These are phyloP conservation scores for Venustaconcha ellipsiformis DNA, from an alignment of 1,140 invertebrate genomes.

Conservation along the genomic window DNA sequence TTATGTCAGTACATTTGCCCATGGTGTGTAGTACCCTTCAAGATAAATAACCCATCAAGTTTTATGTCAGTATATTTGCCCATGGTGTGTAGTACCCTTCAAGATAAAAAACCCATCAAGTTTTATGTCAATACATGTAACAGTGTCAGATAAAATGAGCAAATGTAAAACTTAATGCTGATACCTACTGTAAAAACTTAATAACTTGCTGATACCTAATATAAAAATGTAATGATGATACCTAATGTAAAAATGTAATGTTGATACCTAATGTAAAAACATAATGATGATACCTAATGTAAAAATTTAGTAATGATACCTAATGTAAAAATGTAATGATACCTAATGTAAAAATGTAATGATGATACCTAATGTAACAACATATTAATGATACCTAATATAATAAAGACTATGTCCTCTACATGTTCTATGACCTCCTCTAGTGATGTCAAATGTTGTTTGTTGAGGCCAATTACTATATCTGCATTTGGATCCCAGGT, in stretches of 20 bases:
- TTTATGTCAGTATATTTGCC: not conserved
- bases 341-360: too few species aligned
- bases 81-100: not conserved
- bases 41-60: not conserved
- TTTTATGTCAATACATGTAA: too few species aligned
- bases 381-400: conserved; percentile 41
- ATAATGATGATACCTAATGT: too few species aligned
- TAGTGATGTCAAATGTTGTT: conserved; percentile 44
- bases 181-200: too few species aligned
- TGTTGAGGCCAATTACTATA: conserved; percentile 55
- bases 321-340: too few species aligned
- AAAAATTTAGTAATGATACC: too few species aligned
- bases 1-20: not conserved
- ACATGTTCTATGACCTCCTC: conserved; percentile 55
- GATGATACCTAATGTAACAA: too few species aligned
- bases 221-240: too few species aligned
- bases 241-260: too few species aligned
- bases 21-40: not conserved
- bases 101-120: not conserved
- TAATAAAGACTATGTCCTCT: conserved; percentile 56
- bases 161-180: conserved; percentile 4
- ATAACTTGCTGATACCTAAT: too few species aligned
- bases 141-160: not conserved
- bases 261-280: too few species aligned
- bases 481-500: conserved; percentile 47